phyloP scores from a whole-genome alignment of 2,888 invertebrate genomes.

The Digitonthophagus gazella region DNA sequence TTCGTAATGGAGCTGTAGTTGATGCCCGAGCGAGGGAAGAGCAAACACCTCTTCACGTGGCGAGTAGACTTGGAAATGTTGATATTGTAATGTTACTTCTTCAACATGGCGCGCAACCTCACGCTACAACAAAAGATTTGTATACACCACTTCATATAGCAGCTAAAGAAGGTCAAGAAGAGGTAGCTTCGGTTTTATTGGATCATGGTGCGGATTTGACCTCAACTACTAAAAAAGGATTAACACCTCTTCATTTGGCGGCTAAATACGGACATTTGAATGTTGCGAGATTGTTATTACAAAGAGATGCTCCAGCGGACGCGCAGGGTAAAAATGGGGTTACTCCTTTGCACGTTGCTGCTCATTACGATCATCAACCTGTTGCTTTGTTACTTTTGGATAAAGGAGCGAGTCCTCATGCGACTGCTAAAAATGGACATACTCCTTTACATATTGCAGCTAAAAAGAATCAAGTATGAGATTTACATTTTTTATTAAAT shows the following conservation, averaged over 20 bases:
- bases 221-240: constrained; percentile 93
- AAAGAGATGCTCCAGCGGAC: constrained; percentile 80
- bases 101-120: constrained; percentile 89
- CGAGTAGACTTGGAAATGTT: constrained; percentile 90
- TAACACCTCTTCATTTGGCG: constrained; percentile 95
- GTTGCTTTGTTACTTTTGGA: constrained; percentile 88
- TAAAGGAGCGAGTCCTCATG: constrained; percentile 91
- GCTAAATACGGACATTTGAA: constrained; percentile 95
- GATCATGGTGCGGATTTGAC: constrained; percentile 88
- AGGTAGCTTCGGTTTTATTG: constrained; percentile 79
- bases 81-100: constrained; percentile 92
- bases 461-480: constrained; percentile 82
- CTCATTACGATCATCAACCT: constrained; percentile 93
- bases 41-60: constrained; percentile 96
- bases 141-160: constrained; percentile 97
- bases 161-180: constrained; percentile 94
- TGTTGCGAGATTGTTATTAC: constrained; percentile 82
- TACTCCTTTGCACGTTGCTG: constrained; percentile 94
- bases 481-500: neutral
- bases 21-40: constrained; percentile 77
- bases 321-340: constrained; percentile 92
- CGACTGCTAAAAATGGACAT: constrained; percentile 96
- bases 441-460: constrained; percentile 97
- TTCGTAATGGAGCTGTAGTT: constrained; percentile 84
- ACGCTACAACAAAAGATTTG: constrained; percentile 88